These are phyloP conservation scores for Phyllopteryx taeniolatus DNA, from an alignment of 2,113 vertebrate species.

Conservation along the genomic window DNA sequence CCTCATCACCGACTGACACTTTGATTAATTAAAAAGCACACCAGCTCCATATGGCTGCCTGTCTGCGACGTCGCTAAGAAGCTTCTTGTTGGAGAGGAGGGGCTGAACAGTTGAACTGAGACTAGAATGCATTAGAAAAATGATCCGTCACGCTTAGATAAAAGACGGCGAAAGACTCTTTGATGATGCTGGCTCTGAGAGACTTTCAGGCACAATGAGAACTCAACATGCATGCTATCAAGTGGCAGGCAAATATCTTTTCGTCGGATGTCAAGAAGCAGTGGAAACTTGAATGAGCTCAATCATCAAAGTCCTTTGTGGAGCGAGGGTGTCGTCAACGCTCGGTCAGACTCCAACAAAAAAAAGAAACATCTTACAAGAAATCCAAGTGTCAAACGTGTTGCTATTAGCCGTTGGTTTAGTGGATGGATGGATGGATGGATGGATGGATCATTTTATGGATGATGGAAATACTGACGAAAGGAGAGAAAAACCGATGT, in stretches of 20 bases:
- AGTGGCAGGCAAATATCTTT: background rate
- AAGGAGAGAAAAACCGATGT: background rate
- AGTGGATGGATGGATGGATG: too few relatives aligned
- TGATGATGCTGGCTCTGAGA: background rate
- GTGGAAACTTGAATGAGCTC: background rate
- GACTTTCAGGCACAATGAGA: background rate
- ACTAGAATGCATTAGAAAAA: background rate
- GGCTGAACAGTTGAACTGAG: slow-evolving; percentile 3
- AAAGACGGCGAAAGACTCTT: background rate
- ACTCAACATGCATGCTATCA: background rate
- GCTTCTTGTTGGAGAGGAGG: background rate
- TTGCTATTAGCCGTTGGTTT: background rate
- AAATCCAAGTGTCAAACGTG: background rate
- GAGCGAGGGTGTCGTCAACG: background rate
- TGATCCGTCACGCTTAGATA: slow-evolving; percentile 1
- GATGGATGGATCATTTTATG: too few relatives aligned
- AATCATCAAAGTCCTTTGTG: background rate
- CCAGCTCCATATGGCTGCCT: slow-evolving; percentile 4
- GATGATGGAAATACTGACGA: background rate
- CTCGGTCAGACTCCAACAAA: background rate
- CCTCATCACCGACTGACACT: slow-evolving; percentile 7
- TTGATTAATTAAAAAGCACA: slow-evolving; percentile 13
- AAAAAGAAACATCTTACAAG: background rate
- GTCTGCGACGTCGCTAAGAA: background rate
- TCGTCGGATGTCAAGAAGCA: background rate